Evolutionary conservation across 2,888 invertebrate species (phyloP).

Genomic region (Hedya salicella): DNA sequence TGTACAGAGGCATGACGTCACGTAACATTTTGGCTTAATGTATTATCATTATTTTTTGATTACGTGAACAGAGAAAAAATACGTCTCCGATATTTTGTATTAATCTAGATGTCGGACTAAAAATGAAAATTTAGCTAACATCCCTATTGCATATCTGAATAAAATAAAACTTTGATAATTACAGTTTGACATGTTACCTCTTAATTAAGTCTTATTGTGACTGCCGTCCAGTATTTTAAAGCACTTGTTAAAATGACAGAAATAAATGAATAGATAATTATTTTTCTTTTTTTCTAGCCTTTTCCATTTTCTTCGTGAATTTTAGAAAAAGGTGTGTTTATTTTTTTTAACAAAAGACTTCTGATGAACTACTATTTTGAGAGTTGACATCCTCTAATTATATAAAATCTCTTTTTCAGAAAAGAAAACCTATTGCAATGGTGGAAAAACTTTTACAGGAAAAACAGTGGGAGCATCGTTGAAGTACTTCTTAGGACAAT

Average conservation of each 20-base stretch:
- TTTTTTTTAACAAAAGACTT: not conserved
- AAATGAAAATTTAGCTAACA: too few species aligned
- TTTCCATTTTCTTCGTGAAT: not conserved
- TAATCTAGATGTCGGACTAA: too few species aligned
- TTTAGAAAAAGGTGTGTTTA: not conserved
- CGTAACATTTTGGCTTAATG: too few species aligned
- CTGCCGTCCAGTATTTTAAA: slow-evolving; percentile 41
- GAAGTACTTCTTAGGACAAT: not conserved
- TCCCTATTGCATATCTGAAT: too few species aligned
- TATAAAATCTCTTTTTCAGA: slow-evolving; percentile 5
- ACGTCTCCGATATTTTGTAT: too few species aligned
- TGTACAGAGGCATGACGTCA: too few species aligned
- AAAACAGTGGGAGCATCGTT: not conserved
- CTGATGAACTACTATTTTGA: not conserved
- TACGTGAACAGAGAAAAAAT: too few species aligned
- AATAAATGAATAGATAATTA: slow-evolving; percentile 23
- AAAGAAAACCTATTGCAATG: slow-evolving; percentile 1
- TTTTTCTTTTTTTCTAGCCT: slow-evolving; percentile 11
- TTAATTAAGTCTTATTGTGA: not conserved
- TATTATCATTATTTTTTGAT: too few species aligned
- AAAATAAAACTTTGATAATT: too few species aligned
- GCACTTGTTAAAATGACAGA: slow-evolving; percentile 38
- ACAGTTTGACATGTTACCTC: too few species aligned
- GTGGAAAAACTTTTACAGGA: slow-evolving; percentile 17
- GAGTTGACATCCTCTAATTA: too few species aligned